phyloP scores from a whole-genome alignment of 1,140 invertebrate genomes.

The Zaprionus nigranus region DNA sequence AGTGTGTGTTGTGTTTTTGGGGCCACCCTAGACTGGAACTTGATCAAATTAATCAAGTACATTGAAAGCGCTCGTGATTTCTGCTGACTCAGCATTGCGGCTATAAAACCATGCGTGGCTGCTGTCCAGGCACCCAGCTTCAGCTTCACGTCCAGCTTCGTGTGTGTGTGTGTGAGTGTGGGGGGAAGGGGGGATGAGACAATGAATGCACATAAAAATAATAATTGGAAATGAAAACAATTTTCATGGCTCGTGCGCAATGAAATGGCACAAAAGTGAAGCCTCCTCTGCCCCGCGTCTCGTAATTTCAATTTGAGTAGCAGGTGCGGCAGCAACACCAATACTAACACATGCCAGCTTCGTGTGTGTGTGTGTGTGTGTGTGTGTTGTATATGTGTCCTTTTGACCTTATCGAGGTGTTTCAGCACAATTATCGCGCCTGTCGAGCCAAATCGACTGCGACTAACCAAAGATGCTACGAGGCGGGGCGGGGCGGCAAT shows the following conservation, averaged over 20 bases:
- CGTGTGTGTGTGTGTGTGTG: conserved; percentile 19
- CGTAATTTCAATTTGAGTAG: conserved; percentile 35
- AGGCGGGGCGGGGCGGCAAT: conserved; percentile 10
- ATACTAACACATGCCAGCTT: not conserved
- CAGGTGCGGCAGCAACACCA: conserved; percentile 44
- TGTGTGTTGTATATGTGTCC: conserved; percentile 25
- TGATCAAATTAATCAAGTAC: conserved; percentile 81
- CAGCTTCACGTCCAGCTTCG: not conserved
- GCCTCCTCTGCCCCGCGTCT: not conserved
- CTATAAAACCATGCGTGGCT: conserved; percentile 70
- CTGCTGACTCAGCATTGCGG: conserved; percentile 69
- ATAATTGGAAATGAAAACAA: conserved; percentile 82
- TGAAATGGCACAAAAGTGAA: conserved; percentile 63
- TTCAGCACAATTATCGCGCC: conserved; percentile 40
- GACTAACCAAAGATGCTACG: conserved; percentile 27
- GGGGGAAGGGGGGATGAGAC: conserved; percentile 35
- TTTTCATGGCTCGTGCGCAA: conserved; percentile 66
- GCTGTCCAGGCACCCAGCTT: not conserved
- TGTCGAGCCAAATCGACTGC: conserved; percentile 41
- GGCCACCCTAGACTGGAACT: conserved; percentile 42
- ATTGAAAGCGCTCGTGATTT: conserved; percentile 53
- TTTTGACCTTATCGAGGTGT: conserved; percentile 57
- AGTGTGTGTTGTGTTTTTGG: not conserved
- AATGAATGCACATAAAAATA: conserved; percentile 82
- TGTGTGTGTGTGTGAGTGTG: too few relatives aligned